These are phyloP conservation scores for Crocidura indochinensis DNA, from an alignment of 2,797 vertebrate species.

Conservation along the genomic window DNA sequence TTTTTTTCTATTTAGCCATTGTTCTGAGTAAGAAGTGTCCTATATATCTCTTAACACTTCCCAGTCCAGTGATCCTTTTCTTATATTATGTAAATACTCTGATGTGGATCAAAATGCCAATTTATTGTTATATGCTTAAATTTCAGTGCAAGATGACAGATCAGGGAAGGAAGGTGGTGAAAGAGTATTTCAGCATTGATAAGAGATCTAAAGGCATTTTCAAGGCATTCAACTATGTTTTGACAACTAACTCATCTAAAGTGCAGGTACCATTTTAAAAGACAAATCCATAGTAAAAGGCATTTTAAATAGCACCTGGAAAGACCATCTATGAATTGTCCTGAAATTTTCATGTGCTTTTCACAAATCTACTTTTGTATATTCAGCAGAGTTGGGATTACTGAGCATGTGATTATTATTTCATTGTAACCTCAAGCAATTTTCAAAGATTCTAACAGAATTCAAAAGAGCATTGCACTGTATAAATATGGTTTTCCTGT, in stretches of 20 bases:
- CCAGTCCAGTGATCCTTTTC: background rate
- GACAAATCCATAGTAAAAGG: background rate
- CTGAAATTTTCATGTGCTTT: background rate
- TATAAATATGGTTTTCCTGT: slow-evolving; percentile 29
- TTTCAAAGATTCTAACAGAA: slow-evolving; percentile 29
- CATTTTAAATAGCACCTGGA: background rate
- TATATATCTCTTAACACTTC: background rate
- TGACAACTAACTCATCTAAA: background rate
- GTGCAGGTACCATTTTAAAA: background rate
- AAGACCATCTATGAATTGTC: background rate
- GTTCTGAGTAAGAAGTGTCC: background rate
- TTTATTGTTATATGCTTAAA: background rate
- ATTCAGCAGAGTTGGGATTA: background rate
- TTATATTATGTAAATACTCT: background rate
- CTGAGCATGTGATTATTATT: slow-evolving; percentile 3
- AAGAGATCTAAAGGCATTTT: slow-evolving; percentile 50
- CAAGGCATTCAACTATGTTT: background rate
- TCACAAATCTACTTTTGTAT: slow-evolving; percentile 22
- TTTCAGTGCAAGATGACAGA: background rate
- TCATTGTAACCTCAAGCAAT: slow-evolving; percentile 1
- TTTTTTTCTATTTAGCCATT: background rate
- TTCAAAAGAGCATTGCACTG: background rate
- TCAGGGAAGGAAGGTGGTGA: background rate
- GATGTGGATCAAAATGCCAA: background rate
- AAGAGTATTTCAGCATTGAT: background rate